Base-by-base conservation (phyloP, 1,140 invertebrate genomes). In the Pogonomyrmex barbatus region DNA sequence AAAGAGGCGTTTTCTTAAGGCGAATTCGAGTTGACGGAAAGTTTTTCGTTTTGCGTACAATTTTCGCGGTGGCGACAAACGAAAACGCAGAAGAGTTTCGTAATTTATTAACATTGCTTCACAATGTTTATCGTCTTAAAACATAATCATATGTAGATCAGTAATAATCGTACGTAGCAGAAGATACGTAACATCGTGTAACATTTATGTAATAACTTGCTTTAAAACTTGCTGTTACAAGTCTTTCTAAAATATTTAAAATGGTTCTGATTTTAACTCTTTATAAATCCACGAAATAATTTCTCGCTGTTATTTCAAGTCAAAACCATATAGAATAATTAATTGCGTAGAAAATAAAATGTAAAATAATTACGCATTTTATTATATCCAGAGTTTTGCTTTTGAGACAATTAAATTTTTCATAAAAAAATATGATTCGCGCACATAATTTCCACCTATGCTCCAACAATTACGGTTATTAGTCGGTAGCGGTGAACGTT, bases 1-100 rank as follows among this genome's bases (percentile, higher is more conserved):
- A 88, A 70, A 88, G 89, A 83, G 54, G n/a, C 54, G 52, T 30
- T 82, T 82, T 73, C 54, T 73, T 73, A 73, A 47, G 54, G 2
- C 54, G 67, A 39, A 75, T 75, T 24, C 79, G 54, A 50, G 45
- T 83, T 60, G 79, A 75, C 68, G 79, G 45, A 75, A 83, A 75
- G 54, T 83, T 83, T 68, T 68, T 68, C 65, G 63, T n/a, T 81
- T 60, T 60, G 30, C 67, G 67, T 58, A 47, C 52, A 60, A 73
- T 60, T 73, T 42, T 82, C 39, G 12, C 67, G 52, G 14, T 4
- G 50, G 9, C 14, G 12, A 54, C 52, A 30, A 45, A 42, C 12
- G 62, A 56, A 73, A 47, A 52, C 47, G 36, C 62, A 30, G 33
- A 8, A 39, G 47, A 42, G 12, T 54, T 54, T 54, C 5, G n/a